These are phyloP conservation scores for Astreopora myriophthalma DNA, from an alignment of 64 coral and sea anemone genomes.

Conservation along the genomic window DNA sequence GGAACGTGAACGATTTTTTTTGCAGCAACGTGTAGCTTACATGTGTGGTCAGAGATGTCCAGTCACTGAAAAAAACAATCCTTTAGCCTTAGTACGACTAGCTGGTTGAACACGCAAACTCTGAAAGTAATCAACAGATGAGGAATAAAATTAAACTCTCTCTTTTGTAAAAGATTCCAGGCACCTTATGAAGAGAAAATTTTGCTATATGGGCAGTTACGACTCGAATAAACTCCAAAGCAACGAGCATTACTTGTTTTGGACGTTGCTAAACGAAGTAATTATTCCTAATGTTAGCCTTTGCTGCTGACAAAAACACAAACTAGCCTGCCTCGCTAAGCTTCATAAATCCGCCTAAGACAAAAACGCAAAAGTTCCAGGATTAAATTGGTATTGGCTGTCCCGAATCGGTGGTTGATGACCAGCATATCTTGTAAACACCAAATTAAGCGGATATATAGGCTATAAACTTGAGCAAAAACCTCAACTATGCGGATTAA, in stretches of 20 bases:
- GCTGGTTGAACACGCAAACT: too few relatives aligned
- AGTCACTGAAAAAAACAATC: too few relatives aligned
- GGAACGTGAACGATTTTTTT: neutral
- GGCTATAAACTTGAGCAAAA: neutral
- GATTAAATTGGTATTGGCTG: neutral
- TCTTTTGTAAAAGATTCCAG: too few relatives aligned
- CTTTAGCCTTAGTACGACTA: too few relatives aligned
- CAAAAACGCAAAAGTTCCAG: neutral
- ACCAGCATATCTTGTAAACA: neutral
- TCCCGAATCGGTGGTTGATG: neutral
- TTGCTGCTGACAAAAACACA: neutral
- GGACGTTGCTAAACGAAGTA: neutral
- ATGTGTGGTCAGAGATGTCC: too few relatives aligned
- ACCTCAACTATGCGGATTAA: neutral
- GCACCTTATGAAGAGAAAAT: too few relatives aligned
- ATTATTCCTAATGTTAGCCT: slow-evolving; percentile 1
- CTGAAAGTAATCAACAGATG: too few relatives aligned
- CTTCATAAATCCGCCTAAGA: neutral
- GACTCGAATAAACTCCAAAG: too few relatives aligned
- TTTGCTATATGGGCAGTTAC: too few relatives aligned
- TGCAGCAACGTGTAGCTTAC: too few relatives aligned
- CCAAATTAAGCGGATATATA: slow-evolving; percentile 3
- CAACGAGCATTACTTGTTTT: neutral
- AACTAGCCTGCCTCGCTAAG: neutral
- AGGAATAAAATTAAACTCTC: too few relatives aligned